These are phyloP conservation scores for Cynocephalus volans DNA, from an alignment of 2,113 vertebrate genomes.

Conservation along the genomic window DNA sequence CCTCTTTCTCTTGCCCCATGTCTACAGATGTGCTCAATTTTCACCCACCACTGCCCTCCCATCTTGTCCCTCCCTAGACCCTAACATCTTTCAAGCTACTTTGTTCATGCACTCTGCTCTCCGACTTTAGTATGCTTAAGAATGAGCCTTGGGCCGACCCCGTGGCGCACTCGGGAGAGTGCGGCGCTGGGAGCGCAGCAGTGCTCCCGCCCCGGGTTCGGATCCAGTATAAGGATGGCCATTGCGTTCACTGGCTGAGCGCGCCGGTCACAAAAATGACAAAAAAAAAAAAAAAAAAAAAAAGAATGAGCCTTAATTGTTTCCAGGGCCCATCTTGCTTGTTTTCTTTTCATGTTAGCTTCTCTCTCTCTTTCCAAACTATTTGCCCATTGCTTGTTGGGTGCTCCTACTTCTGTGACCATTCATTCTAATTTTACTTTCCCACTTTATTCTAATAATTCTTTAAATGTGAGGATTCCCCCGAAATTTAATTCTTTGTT, in stretches of 20 bases:
- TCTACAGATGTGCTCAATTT: neutral
- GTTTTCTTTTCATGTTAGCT: conserved; percentile 23
- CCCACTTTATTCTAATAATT: neutral
- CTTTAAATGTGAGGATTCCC: neutral
- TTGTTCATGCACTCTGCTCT: neutral
- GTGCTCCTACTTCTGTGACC: neutral
- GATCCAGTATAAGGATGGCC: no score
- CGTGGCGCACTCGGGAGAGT: no score
- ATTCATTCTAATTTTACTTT: neutral
- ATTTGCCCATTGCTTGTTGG: neutral
- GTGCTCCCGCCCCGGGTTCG: no score
- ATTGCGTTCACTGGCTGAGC: no score
- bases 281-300: no score
- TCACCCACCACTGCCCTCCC: neutral
- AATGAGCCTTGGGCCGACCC: neutral
- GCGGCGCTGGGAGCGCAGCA: no score
- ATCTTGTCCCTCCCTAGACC: neutral
- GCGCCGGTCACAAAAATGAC: no score
- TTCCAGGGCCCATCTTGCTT: neutral
- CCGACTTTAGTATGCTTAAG: neutral
- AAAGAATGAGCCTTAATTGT: neutral
- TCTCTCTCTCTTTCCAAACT: neutral
- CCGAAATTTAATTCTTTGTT: neutral
- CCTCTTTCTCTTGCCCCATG: neutral
- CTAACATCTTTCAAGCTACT: neutral